A percentile compares a stretch with the other conserved stretches of the same genome.
These are phyloP conservation scores for Chaetoderma sp. DNA, from an alignment of 2,888 invertebrate species.

Conservation along the genomic window DNA sequence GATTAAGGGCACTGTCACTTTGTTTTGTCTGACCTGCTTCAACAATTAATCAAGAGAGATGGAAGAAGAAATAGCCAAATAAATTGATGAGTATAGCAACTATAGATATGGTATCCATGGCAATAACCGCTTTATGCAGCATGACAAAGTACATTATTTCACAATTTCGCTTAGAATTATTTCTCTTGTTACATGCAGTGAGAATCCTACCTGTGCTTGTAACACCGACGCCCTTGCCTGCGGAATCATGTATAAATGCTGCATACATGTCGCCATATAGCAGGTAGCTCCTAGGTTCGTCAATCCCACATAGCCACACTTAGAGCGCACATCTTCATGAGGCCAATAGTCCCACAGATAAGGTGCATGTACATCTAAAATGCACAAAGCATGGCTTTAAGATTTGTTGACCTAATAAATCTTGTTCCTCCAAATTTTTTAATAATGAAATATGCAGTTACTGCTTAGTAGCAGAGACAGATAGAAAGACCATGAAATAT, in stretches of 20 bases:
- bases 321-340: conserved; percentile 92
- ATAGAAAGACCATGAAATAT: background rate
- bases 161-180: too few relatives aligned
- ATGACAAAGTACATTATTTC: too few relatives aligned
- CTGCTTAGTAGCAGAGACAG: background rate
- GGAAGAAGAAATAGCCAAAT: too few relatives aligned
- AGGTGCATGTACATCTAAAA: conserved; percentile 76
- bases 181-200: background rate
- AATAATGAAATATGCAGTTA: background rate
- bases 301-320: conserved; percentile 93
- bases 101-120: too few relatives aligned
- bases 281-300: conserved; percentile 96
- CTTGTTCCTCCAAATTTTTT: background rate
- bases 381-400: background rate
- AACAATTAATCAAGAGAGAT: too few relatives aligned
- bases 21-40: too few relatives aligned
- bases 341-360: conserved; percentile 99
- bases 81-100: too few relatives aligned
- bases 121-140: too few relatives aligned
- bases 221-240: conserved; percentile 88
- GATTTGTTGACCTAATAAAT: background rate
- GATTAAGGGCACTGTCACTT: too few relatives aligned
- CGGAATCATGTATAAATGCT: conserved; percentile 97
- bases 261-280: conserved; percentile 98
- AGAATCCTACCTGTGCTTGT: conserved; percentile 74